These are phyloP conservation scores for Glyphotaelius pellucidus DNA, from an alignment of 2,888 invertebrate genomes.

Conservation along the genomic window DNA sequence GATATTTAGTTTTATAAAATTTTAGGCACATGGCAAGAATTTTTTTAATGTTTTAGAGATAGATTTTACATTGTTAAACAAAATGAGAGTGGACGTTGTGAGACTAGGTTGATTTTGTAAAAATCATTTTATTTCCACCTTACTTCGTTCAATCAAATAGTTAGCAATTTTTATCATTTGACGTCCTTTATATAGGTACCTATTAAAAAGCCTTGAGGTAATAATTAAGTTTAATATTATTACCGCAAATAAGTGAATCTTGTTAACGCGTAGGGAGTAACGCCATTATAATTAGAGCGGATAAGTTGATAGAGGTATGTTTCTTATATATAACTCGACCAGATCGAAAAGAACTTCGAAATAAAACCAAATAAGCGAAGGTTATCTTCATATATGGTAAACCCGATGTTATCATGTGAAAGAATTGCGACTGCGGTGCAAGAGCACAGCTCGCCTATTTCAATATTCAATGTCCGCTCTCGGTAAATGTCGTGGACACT, in stretches of 20 bases:
- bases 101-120: background rate
- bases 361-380: background rate
- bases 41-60: too few species aligned
- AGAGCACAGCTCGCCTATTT: background rate
- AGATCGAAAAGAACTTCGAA: background rate
- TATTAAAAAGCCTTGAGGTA: background rate
- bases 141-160: background rate
- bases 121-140: background rate
- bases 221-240: too few species aligned
- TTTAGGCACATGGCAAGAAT: background rate
- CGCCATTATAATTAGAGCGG: background rate
- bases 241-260: too few species aligned
- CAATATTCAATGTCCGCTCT: conserved; percentile 18
- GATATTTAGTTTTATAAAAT: background rate
- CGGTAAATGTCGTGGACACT: conserved; percentile 28
- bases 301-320: background rate
- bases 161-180: background rate
- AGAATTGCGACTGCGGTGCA: background rate
- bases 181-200: background rate
- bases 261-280: too few species aligned
- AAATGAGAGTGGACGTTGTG: background rate
- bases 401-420: background rate
- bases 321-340: background rate
- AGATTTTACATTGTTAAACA: background rate
- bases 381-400: background rate